Base-by-base conservation (phyloP, 2,888 invertebrate genomes). In the Sympetrum striolatum region DNA sequence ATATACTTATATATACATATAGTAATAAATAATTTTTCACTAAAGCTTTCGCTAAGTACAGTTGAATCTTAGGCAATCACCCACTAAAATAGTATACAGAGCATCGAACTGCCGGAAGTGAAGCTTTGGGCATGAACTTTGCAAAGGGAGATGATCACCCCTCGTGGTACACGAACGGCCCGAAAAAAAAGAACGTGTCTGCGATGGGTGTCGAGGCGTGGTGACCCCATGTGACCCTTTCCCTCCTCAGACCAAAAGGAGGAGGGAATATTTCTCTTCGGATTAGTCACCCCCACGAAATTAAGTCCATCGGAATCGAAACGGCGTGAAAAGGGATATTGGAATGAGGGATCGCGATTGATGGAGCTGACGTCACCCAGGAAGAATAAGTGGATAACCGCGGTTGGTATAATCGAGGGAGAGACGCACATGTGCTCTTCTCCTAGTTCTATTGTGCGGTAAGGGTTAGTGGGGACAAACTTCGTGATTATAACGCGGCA, bases 261-360 rank as follows among this genome's bases (percentile, higher is more conserved):
- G 15, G 18, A 73, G n/a, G 73, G 73, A 73, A 73, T 25, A 73
- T 73, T 73, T 73, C 37, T 37, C 60, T 25, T 37, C 4, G 86
- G 60, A 86, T 86, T 86, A 86, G 86, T 86, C 86, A 86, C 64
- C 86, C 37, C 35, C n/a, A 60, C 60, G n/a, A 86, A 86, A 86
- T 86, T 86, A 86, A 86, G 86, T 86, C 86, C 86, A 86, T 86
- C 35, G 86, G 86, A 86, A 86, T 86, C 86, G 86, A 86, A 86
- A 86, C 37, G 86, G 64, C 60, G 81, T 81, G 86, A 60, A 60
- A 58, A 37, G 86, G 39, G 60, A 86, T 86, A 86, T 86, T 86
- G 86, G 86, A 86, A 86, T 86, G 86, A 86, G 60, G 86, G 37
- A 60, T 86, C 86, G 86, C 60, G 86, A 86, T 60, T 35, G 86